Base-by-base conservation (phyloP, 1,140 invertebrate genomes). In the Globodera rostochiensis region DNA sequence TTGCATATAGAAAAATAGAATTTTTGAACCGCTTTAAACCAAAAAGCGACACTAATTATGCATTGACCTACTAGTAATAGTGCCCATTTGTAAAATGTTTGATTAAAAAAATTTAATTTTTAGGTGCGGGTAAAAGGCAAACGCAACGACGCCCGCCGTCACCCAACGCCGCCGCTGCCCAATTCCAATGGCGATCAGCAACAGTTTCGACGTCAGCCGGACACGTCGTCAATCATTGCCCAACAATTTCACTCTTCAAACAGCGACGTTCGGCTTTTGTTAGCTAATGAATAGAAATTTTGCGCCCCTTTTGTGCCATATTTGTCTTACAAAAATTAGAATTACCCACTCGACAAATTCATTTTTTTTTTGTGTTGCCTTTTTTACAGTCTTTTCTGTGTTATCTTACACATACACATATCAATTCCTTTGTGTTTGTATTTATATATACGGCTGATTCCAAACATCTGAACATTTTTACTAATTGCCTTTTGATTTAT, bases 101-200 rank as follows among this genome's bases (percentile, higher is more conserved):
- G 1, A 57, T 13, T 5, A 47, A 25, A 25, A 25, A 25, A 81
- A 79, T 81, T 79, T 79, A 13, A 11, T 36, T 13, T 74, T 64
- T 19, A 64, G 57, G 19, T 64, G 57, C 13, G 19, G 19, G 19
- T 19, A 15, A 64, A 64, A 19, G 57, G 57, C 57, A 64, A 64
- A 64, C 5, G 13, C 57, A 19, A 64, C 57, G 19, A 64, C 57
- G 6, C 57, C 57, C 57, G 57, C 57, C 57, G 57, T 4, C 19
- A 6, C 15, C 57, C 57, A 5, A 64, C 57, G 19, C 57, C 57
- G 3, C 57, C 57, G 15, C 57, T 15, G 15, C 57, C 57, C 57
- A 64, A 64, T 4, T 64, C 11, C 4, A 19, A 15, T 13, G 57
- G 19, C 1, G 19, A 64, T 2, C 11, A 64, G 11, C 57, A 64